Conservation (phyloP, 2,113 vertebrate genomes). For the Zosterops borbonicus region DNA sequence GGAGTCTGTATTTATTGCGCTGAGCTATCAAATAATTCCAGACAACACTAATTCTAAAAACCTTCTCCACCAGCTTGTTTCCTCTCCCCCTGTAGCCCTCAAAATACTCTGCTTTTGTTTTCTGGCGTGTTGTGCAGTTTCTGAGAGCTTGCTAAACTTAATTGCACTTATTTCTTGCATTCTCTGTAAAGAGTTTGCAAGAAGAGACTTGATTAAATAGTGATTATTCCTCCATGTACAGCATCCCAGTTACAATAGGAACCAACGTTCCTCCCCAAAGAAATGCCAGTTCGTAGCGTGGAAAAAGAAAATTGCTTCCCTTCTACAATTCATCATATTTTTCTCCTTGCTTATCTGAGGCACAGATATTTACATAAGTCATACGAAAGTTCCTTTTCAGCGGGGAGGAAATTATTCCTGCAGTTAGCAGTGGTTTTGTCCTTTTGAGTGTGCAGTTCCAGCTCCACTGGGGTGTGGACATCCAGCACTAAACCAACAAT, state of each 20-base stretch:
- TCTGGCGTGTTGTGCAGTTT: not conserved
- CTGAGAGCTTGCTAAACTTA: not conserved
- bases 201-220: constrained; percentile 12
- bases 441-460: not conserved
- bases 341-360: not conserved
- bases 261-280: not conserved
- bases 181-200: not conserved
- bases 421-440: not conserved
- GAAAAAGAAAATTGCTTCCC: not conserved
- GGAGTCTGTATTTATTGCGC: not conserved
- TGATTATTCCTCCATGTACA: not conserved
- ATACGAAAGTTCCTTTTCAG: not conserved
- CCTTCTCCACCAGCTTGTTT: not conserved
- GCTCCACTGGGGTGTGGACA: not conserved
- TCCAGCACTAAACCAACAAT: not conserved
- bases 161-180: not conserved
- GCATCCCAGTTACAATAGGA: not conserved
- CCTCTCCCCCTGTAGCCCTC: not conserved
- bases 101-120: not conserved
- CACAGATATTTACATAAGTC: not conserved
- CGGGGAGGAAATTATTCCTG: not conserved
- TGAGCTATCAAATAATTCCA: not conserved
- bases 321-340: not conserved
- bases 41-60: not conserved
- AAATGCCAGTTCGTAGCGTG: not conserved